Base-by-base conservation (phyloP, 1,140 invertebrate genomes). In the Maniola jurtina region DNA sequence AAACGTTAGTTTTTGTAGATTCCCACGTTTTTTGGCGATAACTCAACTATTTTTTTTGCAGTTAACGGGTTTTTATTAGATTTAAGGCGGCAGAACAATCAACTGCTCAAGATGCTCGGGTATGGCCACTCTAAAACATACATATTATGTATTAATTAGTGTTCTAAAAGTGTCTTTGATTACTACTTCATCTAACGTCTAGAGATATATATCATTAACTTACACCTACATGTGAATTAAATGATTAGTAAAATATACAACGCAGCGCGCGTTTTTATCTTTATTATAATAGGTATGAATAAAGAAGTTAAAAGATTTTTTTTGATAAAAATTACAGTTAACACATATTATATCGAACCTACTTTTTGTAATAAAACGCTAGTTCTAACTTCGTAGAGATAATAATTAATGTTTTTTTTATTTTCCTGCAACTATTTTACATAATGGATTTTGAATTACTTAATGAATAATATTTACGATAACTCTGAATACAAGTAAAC, bases 181-280 rank as follows among this genome's bases (percentile, higher is more conserved):
- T 35, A 56, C 63, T 65, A 65, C 63, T 47, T 52, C 33, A 47
- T 35, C 38, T 54, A 33, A 47, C 13, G 40, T 33, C 11, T 0
- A 56, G 16, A 64, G 25, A 25, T 25, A 25, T 15, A 15, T 34
- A 15, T 15, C 40, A 40, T 15, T 34, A 63, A 63, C 42, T 63
- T 61, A 67, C 52, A 67, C 54, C 59, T 67, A 61, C 57, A 42
- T 65, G 34, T 65, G 47, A 59, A 68, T 58, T 52, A 14, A 66
- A 60, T 34, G 48, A 15, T 45, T 40, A 25, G 16, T 60, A 54
- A 59, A 61, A 67, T 67, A 56, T 67, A 67, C 52, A 60, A 25
- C 56, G 36, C 36, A 33, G 9, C 36, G 4, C 34, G 48, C 38
- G 38, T 52, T 52, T 48, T 61, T 61, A 61, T 61, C 60, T 61